Evolutionary conservation across 2,113 vertebrate species (phyloP).

Genomic region (Oxyura jamaicensis): DNA sequence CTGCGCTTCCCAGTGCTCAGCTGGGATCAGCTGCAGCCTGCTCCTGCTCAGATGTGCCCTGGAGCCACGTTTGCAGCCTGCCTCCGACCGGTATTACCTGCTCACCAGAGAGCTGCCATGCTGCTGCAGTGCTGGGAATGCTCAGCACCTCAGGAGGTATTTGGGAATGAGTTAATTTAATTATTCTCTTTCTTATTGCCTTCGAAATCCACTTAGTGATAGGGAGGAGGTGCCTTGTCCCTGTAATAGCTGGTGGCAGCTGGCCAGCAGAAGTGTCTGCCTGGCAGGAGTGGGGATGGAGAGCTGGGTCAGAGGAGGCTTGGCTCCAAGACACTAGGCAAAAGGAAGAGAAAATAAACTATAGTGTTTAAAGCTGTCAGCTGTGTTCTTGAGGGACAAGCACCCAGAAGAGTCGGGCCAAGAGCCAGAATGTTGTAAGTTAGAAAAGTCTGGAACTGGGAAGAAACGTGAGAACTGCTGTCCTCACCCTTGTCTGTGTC

Average conservation of each 20-base stretch:
- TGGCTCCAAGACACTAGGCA: not conserved
- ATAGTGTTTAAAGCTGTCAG: not conserved
- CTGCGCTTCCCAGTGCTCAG: not conserved
- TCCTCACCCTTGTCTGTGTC: not conserved
- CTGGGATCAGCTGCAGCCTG: not conserved
- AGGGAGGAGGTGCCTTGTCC: conserved; percentile 33
- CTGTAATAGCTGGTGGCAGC: not conserved
- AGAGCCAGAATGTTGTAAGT: not conserved
- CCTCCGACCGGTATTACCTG: not conserved
- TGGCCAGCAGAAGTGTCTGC: not conserved
- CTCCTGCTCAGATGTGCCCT: not conserved
- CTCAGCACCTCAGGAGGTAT: not conserved
- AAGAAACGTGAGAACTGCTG: not conserved
- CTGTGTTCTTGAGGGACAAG: not conserved
- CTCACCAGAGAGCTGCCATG: not conserved
- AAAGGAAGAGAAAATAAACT: not conserved
- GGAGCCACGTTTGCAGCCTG: not conserved
- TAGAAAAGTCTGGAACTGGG: not conserved
- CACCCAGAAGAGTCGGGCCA: not conserved
- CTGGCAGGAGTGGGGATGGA: not conserved
- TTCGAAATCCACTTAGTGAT: conserved; percentile 34
- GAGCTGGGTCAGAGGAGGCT: not conserved
- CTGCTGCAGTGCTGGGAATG: not conserved
- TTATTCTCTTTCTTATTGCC: conserved; percentile 42
- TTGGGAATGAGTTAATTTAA: not conserved